Base-by-base conservation (phyloP, 1,140 invertebrate genomes). In the Heliconius hermathena region DNA sequence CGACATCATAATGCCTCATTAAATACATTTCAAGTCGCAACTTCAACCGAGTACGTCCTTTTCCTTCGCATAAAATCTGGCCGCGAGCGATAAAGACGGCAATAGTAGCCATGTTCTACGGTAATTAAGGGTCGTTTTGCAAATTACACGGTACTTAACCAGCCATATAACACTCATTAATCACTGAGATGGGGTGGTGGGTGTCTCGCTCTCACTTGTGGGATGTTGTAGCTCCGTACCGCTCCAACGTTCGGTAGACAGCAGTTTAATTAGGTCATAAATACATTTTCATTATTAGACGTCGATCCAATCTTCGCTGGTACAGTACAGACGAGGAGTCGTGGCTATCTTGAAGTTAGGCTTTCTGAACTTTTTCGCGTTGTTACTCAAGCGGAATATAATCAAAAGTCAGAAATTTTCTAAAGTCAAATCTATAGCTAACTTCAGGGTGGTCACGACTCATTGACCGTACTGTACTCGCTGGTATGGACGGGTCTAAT, bases 71-170 rank as follows among this genome's bases (percentile, higher is more conserved):
- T 66, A 60, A 66, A 36, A 77, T 82, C 71, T 77, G 81, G 72
- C 71, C 20, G 46, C 52, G 82, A 18, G 78, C 83, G 89, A 93
- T 88, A 91, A 89, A 87, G 91, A 93, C 82, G 84, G 88, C 80
- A 83, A 88, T 88, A 89, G 92, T 91, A 93, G 90, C 90, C 88
- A 83, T 90, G 91, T 92, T 92, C 90, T 85, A 87, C 89, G 93
- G 93, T 95, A 95, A 95, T 95, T 95, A 95, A 94, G 94, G 93
- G 89, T 95, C 94, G 94, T 95, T 95, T 95, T 95, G 94, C 94
- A 95, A 95, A 95, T 95, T 95, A 95, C 94, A 95, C 92, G 94
- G 94, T 95, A 95, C 94, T 95, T 95, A 95, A 95, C 93, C 94
- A 94, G 91, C 93, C 94, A 95, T 95, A 95, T 95, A 95, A 95